A percentile compares a stretch with the other conserved stretches of the same genome.
phyloP scores from a whole-genome alignment of 2,797 vertebrate species.

The Mastacembelus armatus region DNA sequence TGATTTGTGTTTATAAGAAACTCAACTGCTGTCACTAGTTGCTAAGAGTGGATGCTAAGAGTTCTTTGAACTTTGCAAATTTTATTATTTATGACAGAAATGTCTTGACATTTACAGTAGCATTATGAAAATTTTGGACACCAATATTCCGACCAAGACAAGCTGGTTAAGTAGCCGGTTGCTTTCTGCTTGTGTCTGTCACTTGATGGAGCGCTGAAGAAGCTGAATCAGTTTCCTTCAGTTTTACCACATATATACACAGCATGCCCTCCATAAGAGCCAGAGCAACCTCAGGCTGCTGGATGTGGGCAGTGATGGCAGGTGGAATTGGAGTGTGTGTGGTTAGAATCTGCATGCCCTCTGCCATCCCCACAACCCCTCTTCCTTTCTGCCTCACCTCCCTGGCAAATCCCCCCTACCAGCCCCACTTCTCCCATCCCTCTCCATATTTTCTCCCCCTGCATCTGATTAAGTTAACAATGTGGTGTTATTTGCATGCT shows the following conservation, averaged over 20 bases:
- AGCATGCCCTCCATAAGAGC: constrained; percentile 64
- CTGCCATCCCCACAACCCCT: constrained; percentile 81
- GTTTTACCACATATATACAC: constrained; percentile 20
- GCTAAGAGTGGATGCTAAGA: constrained; percentile 14
- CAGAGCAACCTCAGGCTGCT: constrained; percentile 77
- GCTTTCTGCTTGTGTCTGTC: constrained; percentile 46
- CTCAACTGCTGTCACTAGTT: constrained; percentile 22
- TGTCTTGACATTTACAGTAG: constrained; percentile 55
- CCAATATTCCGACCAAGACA: constrained; percentile 2
- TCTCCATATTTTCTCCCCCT: constrained; percentile 90
- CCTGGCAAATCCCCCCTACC: constrained; percentile 82
- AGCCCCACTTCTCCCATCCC: constrained; percentile 86
- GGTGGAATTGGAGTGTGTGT: constrained; percentile 66
- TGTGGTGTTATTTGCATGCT: constrained; percentile 99
- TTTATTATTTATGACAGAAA: constrained; percentile 43
- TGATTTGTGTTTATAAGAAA: constrained; percentile 17
- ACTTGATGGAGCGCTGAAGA: constrained; percentile 60
- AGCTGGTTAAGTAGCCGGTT: constrained; percentile 32
- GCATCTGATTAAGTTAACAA: constrained; percentile 99
- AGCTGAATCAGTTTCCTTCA: constrained; percentile 40
- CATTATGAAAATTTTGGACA: constrained; percentile 42
- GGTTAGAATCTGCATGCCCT: constrained; percentile 86
- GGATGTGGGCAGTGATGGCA: constrained; percentile 60
- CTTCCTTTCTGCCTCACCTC: constrained; percentile 83
- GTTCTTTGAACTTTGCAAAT: constrained; percentile 21